phyloP scores from a whole-genome alignment of 1,140 invertebrate species.

The Laupala kohalensis region DNA sequence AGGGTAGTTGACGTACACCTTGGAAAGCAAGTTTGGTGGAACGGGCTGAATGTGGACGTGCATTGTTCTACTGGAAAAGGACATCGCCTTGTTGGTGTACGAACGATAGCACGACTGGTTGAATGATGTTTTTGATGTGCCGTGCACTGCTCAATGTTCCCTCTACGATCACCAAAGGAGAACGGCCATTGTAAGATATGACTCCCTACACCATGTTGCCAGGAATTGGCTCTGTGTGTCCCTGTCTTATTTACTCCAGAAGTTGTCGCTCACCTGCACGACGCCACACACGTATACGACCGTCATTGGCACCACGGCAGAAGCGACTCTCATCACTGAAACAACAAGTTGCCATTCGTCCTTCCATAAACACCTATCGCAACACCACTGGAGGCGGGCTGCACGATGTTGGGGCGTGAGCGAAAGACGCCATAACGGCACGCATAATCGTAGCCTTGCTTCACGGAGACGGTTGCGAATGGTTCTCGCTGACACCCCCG shows the following conservation, averaged over 20 bases:
- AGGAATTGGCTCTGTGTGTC: background rate
- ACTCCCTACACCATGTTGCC: background rate
- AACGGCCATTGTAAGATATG: constrained; percentile 1
- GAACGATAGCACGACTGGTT: background rate
- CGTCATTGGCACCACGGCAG: background rate
- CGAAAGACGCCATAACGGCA: background rate
- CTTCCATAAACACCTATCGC: background rate
- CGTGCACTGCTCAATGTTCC: constrained; percentile 1
- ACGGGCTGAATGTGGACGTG: background rate
- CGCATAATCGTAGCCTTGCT: background rate
- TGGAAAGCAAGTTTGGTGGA: background rate
- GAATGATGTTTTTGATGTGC: background rate
- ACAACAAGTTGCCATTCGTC: background rate
- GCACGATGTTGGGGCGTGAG: background rate
- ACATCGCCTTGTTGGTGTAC: background rate
- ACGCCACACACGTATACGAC: background rate
- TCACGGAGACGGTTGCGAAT: background rate
- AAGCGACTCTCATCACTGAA: background rate
- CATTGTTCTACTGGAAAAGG: constrained; percentile 1
- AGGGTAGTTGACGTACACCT: background rate
- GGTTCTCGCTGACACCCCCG: background rate
- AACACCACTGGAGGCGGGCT: background rate
- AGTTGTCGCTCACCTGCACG: background rate
- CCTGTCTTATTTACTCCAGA: background rate
- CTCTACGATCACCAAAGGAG: constrained; percentile 1